These are phyloP conservation scores for Plagodis dolabraria DNA, from an alignment of 2,888 invertebrate species.

Conservation along the genomic window DNA sequence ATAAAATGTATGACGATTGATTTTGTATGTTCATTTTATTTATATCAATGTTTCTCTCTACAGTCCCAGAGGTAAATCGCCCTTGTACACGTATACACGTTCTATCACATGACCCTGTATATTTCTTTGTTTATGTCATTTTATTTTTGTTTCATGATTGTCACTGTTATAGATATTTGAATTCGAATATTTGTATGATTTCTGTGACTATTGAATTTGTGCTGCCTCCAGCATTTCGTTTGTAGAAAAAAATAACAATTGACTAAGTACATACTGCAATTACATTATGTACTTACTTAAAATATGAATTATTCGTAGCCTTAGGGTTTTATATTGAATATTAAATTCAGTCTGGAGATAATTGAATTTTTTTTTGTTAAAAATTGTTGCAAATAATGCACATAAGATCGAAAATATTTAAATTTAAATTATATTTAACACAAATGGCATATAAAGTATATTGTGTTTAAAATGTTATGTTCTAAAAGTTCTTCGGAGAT, in stretches of 20 bases:
- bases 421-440: too few relatives aligned
- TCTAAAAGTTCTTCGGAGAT: too few relatives aligned
- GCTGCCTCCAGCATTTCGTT: constrained; percentile 27
- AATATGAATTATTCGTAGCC: too few relatives aligned
- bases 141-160: constrained; percentile 31
- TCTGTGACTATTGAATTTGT: constrained; percentile 23
- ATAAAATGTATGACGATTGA: constrained; percentile 85
- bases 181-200: constrained; percentile 10
- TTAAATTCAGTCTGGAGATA: constrained; percentile 14
- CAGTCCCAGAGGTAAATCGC: constrained; percentile 79
- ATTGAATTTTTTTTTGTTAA: too few relatives aligned
- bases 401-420: too few relatives aligned
- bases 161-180: constrained; percentile 45
- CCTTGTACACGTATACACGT: constrained; percentile 44
- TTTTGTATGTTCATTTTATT: constrained; percentile 81
- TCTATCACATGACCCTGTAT: constrained; percentile 17
- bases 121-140: constrained; percentile 3
- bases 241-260: neutral
- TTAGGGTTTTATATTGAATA: too few relatives aligned
- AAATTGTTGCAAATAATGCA: too few relatives aligned
- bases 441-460: too few relatives aligned
- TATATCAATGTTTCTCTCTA: constrained; percentile 78
- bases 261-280: too few relatives aligned
- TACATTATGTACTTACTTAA: too few relatives aligned
- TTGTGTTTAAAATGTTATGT: too few relatives aligned